Base-by-base conservation (phyloP, 2,888 invertebrate genomes). In the Cataglyphis altisquamis region DNA sequence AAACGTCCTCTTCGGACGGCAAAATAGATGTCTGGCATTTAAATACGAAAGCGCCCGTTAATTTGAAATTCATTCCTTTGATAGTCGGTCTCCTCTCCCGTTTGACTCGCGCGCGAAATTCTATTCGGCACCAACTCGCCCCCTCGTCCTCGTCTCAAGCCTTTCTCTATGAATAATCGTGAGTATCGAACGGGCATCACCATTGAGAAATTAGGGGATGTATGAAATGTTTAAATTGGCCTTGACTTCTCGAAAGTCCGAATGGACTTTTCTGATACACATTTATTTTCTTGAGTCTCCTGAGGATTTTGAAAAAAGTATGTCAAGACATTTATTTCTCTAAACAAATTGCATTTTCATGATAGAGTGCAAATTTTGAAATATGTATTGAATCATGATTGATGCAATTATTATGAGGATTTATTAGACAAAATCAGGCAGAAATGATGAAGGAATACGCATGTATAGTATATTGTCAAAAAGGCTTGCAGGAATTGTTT, bases 61-160 rank as follows among this genome's bases (percentile, higher is more conserved):
- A 80, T 80, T 80, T 80, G 78, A 80, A 80, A 80, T 80, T 80
- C 78, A 80, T 72, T 80, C 78, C 78, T 80, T 80, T 80, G 78
- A 80, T 80, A 80, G 78, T 70, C 70, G 45, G 75, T n/a, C 39
- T 80, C 45, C 45, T 60, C 70, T 62, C 41, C 12, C 57, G 45
- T 72, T 80, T 62, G 78, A 70, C 45, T 78, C 78, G 70, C 57
- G 25, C 67, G 45, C 36, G 78, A 60, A 48, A 12, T 62, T 70
- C 78, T 32, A 32, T 60, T 72, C 77, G 77, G 32, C 78, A 57
- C 57, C 57, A 6, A 41, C 77, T 78, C 68, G 29, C 32, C 32
- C 57, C 39, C 77, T 55, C 39, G 39, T 57, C 67, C n/a, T 70
- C 72, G 60, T 80, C 78, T 80, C 72, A 45, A 45, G 60, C 60